These are phyloP conservation scores for Cyphomyrus discorhynchus DNA, from an alignment of 2,113 vertebrate genomes.

Conservation along the genomic window DNA sequence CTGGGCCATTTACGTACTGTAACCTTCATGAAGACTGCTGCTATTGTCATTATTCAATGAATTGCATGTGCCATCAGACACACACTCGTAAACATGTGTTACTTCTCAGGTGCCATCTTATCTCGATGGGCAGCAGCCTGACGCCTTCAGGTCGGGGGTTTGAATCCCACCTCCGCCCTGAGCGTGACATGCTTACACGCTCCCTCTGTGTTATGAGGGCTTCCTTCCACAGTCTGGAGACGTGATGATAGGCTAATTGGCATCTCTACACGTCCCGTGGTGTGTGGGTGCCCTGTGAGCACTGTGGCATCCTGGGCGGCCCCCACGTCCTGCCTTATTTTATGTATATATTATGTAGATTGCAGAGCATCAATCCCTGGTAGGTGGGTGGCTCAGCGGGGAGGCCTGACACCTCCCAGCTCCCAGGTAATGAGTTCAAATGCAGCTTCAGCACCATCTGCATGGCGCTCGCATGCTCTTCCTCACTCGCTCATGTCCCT, in stretches of 20 bases:
- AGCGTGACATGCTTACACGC: neutral
- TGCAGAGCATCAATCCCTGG: neutral
- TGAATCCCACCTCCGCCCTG: neutral
- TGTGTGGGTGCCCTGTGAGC: neutral
- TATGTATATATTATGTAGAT: constrained; percentile 3
- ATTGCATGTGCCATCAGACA: neutral
- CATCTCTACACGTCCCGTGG: neutral
- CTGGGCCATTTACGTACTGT: neutral
- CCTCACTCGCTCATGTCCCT: neutral
- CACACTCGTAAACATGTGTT: neutral
- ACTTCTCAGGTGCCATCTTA: neutral
- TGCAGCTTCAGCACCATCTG: neutral
- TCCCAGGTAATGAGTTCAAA: neutral
- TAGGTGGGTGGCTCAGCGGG: neutral
- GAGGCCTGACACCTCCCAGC: neutral
- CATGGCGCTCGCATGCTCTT: neutral
- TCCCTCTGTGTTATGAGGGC: neutral
- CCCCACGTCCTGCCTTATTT: neutral
- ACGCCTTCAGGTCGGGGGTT: neutral
- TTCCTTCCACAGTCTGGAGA: neutral
- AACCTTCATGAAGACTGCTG: neutral
- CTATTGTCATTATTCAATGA: neutral
- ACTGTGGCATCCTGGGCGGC: neutral
- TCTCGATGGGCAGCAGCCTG: neutral
- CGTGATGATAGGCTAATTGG: neutral